Percentiles rank a stretch among this genome's conserved stretches.
These are phyloP conservation scores for Hippocampus zosterae DNA, from an alignment of 2,113 vertebrate genomes.

Conservation along the genomic window DNA sequence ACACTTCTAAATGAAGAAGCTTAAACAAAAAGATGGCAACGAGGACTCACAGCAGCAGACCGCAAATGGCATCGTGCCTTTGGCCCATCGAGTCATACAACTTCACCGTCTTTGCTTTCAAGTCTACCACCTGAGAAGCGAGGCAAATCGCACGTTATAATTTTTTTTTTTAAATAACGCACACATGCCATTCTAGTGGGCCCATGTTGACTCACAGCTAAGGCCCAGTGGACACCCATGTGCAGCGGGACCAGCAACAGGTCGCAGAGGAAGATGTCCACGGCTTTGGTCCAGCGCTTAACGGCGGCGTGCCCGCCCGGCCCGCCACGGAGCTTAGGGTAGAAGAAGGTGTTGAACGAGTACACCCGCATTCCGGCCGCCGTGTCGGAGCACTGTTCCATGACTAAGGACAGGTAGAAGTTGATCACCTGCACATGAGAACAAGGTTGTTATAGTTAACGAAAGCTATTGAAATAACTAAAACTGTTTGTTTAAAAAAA, in stretches of 20 bases:
- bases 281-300: constrained; percentile 84
- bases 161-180: neutral
- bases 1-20: no score
- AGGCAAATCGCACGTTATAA: neutral
- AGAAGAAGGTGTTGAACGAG: constrained; percentile 91
- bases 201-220: constrained; percentile 77
- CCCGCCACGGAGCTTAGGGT: constrained; percentile 76
- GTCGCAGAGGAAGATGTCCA: constrained; percentile 84
- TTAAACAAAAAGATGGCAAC: neutral
- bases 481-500: no score
- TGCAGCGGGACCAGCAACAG: constrained; percentile 86
- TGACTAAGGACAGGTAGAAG: constrained; percentile 88
- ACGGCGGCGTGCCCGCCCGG: constrained; percentile 63
- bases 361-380: constrained; percentile 72
- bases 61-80: constrained; percentile 80
- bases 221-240: constrained; percentile 82
- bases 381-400: constrained; percentile 75
- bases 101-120: constrained; percentile 76
- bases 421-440: constrained; percentile 80
- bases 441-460: neutral
- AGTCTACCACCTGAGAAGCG: constrained; percentile 79
- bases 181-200: neutral
- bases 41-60: constrained; percentile 80
- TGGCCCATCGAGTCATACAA: constrained; percentile 87
- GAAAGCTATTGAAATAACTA: no score